Base-by-base conservation (phyloP, 2,797 vertebrate species). In the Semaprochilodus insignis region DNA sequence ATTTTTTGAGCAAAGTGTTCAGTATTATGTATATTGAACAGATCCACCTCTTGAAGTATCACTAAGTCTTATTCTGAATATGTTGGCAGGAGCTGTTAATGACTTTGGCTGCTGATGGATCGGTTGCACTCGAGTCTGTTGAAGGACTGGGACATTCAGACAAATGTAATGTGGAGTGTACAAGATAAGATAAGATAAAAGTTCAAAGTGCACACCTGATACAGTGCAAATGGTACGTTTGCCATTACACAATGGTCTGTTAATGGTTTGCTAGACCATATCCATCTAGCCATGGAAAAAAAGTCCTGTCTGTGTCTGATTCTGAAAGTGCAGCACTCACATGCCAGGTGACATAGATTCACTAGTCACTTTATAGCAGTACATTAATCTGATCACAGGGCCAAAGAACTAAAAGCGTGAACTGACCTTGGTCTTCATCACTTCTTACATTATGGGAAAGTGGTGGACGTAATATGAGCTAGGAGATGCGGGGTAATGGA, bases 101-200 rank as follows among this genome's bases (percentile, higher is more conserved):
- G 54, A 23, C 17, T 57, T 57, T 90, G 83, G 89, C 89, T 88
- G 86, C 36, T 87, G 86, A 83, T 81, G 67, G 85, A 83, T 87
- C 70, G 21, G 90, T 89, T 89, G 62, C 74, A 84, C 79, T 80
- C 72, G 48, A 57, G 77, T 62, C 88, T 83, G 86, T 85, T 62
- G 83, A 89, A 88, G 82, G 76, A 62, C 75, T 62, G 25, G 77
- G 74, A 34, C 57, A 80, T 78, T 67, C 25, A 13, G 65, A 54
- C 62, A 67, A 78, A 82, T 90, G 88, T 59, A 77, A 88, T 86
- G 86, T 90, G 83, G 59, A 85, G 55, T 86, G 80, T 54, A 77
- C 83, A 90, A 91, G 93, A 94, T 93, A 90, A 91, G 93, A 94
- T 93, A 87, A 89, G 89, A 88, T 80, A 55, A 82, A 77, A 90